A percentile compares a stretch with the other conserved stretches of the same genome.
Evolutionary conservation across 1,140 invertebrate species (phyloP).

Genomic region (Orchestia grillus): DNA sequence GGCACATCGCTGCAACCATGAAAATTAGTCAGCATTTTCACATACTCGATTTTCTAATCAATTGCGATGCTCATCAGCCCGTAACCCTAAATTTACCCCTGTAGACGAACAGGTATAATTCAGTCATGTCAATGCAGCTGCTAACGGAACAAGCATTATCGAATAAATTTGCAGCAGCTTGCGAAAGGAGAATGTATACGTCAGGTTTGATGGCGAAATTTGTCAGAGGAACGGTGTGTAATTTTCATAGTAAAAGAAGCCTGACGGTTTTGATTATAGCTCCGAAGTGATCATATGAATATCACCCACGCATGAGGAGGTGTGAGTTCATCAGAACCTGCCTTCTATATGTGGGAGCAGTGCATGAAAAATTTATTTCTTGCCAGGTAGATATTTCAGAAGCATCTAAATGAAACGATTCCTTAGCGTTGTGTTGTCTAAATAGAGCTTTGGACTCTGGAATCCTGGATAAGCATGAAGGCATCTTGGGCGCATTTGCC

Average conservation of each 20-base stretch:
- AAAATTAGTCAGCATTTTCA: not conserved
- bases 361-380: too few species aligned
- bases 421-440: not conserved
- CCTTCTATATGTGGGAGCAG: not conserved
- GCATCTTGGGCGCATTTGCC: not conserved
- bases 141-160: not conserved
- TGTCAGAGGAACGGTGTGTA: not conserved
- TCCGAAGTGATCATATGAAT: not conserved
- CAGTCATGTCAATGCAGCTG: not conserved
- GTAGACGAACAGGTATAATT: not conserved
- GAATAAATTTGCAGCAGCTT: not conserved
- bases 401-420: not conserved
- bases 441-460: not conserved
- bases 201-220: not conserved
- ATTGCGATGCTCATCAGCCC: not conserved
- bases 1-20: not conserved
- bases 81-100: not conserved
- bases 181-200: not conserved
- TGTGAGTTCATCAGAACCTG: not conserved
- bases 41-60: not conserved
- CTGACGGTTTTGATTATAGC: not conserved
- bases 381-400: not conserved
- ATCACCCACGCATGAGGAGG: not conserved
- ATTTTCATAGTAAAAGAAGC: not conserved
- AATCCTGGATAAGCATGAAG: constrained; percentile 11